Evolutionary conservation across 1,140 invertebrate species (phyloP).

Genomic region (Bombus affinis): DNA sequence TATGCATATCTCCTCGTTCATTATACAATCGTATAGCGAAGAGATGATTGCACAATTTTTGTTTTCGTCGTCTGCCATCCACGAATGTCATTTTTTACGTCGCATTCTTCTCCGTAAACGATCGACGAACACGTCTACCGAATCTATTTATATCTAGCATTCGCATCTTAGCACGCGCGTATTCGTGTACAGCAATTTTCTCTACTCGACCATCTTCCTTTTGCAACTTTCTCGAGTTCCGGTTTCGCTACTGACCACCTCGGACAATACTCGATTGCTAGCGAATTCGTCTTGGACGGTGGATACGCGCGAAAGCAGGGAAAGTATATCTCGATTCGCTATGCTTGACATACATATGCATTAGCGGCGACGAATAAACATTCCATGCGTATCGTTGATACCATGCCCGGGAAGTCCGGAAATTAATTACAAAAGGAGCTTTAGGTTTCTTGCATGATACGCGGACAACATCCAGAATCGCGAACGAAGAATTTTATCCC

Average conservation of each 20-base stretch:
- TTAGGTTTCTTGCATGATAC: too few species aligned
- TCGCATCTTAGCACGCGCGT: neutral
- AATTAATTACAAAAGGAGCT: neutral
- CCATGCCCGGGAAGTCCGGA: neutral
- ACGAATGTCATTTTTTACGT: neutral
- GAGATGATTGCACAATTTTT: conserved; percentile 62
- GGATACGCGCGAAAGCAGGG: conserved; percentile 67
- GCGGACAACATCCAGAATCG: neutral
- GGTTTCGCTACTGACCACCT: conserved; percentile 55
- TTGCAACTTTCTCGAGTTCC: conserved; percentile 65
- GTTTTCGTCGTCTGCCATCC: conserved; percentile 58
- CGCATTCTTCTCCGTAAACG: neutral
- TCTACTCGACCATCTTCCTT: conserved; percentile 40
- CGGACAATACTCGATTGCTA: conserved; percentile 56
- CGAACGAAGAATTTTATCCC: neutral
- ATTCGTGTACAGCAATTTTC: conserved; percentile 12
- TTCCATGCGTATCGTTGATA: neutral
- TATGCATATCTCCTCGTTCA: conserved; percentile 36
- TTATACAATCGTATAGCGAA: conserved; percentile 58
- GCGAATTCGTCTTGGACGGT: conserved; percentile 42
- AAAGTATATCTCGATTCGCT: conserved; percentile 68
- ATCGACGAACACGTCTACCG: neutral
- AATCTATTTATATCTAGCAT: neutral
- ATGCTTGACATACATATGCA: conserved; percentile 54
- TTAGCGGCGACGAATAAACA: conserved; percentile 39